Percentiles rank a stretch among this genome's conserved stretches.
Conservation (phyloP, 1,140 invertebrate genomes). For the Halesus radiatus region DNA sequence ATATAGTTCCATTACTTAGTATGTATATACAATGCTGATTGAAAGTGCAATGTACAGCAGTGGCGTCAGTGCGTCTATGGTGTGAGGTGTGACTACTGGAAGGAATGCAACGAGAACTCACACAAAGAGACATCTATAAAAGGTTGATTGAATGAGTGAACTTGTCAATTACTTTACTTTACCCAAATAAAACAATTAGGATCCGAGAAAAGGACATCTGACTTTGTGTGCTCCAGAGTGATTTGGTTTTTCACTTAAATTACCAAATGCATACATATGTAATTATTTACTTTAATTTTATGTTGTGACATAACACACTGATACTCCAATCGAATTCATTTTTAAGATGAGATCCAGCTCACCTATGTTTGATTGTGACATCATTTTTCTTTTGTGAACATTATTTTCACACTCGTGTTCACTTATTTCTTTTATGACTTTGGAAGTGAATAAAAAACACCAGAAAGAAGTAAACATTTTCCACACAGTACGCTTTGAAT, state of each 20-base stretch:
- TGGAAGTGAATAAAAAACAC: no score
- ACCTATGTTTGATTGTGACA: conserved; percentile 49
- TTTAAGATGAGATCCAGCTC: conserved; percentile 55
- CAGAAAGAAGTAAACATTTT: no score
- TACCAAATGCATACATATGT: neutral
- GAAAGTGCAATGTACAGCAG: conserved; percentile 28
- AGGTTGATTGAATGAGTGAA: neutral
- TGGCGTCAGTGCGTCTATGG: neutral
- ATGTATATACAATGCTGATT: conserved; percentile 35
- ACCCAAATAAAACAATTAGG: no score
- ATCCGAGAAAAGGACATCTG: no score
- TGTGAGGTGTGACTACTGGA: conserved; percentile 5
- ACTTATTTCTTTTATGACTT: no score
- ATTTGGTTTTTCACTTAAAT: no score
- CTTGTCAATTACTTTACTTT: neutral
- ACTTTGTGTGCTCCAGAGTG: no score
- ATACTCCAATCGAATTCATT: conserved; percentile 50
- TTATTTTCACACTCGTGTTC: neutral
- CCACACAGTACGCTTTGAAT: no score
- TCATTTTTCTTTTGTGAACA: conserved; percentile 7
- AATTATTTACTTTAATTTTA: neutral
- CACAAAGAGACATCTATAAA: neutral
- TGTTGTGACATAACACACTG: neutral
- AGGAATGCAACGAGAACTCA: conserved; percentile 16
- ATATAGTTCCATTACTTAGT: neutral